Percentiles rank a stretch among this genome's conserved stretches.
These are phyloP conservation scores for Lissocephala sabroskyi DNA, from an alignment of 2,888 invertebrate genomes.

Conservation along the genomic window DNA sequence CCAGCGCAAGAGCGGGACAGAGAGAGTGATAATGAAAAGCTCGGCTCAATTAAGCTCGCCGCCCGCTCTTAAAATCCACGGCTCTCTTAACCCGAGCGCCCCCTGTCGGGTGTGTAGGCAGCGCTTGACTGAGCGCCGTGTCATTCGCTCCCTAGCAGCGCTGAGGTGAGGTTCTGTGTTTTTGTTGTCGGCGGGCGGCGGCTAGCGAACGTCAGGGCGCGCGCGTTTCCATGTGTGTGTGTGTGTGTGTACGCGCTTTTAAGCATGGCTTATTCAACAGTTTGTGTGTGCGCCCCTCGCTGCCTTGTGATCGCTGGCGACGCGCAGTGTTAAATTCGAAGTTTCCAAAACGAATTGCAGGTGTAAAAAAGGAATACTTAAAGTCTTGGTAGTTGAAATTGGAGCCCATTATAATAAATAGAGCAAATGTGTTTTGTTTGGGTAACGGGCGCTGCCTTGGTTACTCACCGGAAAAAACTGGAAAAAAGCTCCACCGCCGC, in stretches of 20 bases:
- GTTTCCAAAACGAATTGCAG: conserved; percentile 7
- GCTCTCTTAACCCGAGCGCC: no score
- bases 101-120: no score
- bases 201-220: no score
- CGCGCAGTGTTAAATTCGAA: background rate
- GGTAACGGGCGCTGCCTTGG: conserved; percentile 48
- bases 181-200: no score
- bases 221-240: conserved; percentile 3
- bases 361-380: no score
- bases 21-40: no score
- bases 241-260: conserved; percentile 23
- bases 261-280: conserved; percentile 56
- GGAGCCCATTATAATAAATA: conserved; percentile 7
- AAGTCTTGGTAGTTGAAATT: no score
- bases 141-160: conserved; percentile 50
- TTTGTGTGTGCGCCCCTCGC: conserved; percentile 13
- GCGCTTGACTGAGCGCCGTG: no score
- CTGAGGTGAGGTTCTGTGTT: conserved; percentile 47
- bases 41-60: no score
- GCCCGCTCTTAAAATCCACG: no score
- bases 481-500: background rate
- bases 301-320: no score
- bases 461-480: conserved; percentile 27
- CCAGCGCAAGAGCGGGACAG: no score
- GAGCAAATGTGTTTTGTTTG: conserved; percentile 21